Evolutionary conservation across 1,140 invertebrate genomes (phyloP), one percentile per base, ranked within the genome.

Genomic region (Sycophila sp.): DNA sequence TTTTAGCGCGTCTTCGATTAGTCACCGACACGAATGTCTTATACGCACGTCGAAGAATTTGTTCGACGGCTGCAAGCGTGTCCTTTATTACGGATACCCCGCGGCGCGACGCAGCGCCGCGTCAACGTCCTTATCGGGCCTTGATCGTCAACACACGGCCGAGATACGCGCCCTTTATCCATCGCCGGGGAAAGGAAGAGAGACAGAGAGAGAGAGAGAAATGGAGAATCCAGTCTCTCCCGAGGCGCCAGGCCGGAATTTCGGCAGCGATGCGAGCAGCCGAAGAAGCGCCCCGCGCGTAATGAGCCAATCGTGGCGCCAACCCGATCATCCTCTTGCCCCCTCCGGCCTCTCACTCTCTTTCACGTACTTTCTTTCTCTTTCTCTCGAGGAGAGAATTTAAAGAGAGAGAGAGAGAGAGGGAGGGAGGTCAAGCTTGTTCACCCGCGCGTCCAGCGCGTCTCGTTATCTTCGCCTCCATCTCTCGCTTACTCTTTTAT

Each of bases 381-480:
- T n/a, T n/a, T n/a, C n/a, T n/a, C n/a, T n/a, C n/a, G n/a, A n/a
- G n/a, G n/a, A n/a, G n/a, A n/a, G n/a, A n/a, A n/a, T n/a, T n/a
- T n/a, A n/a, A n/a, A n/a, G n/a, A n/a, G n/a, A n/a, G n/a, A n/a
- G n/a, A n/a, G n/a, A n/a, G n/a, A n/a, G n/a, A n/a, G n/a, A n/a
- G n/a, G n/a, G n/a, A n/a, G n/a, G n/a, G n/a, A n/a, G n/a, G n/a
- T n/a, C n/a, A n/a, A n/a, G n/a, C n/a, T n/a, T n/a, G n/a, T n/a
- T n/a, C n/a, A n/a, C n/a, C 67, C 36, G 38, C 51, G 69, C 56
- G 19, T 47, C 42, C n/a, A n/a, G n/a, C 36, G 69, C 71, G 64
- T 77, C 74, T 68, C 42, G 66, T 68, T 68, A 68, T 68, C 66
- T 59, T n/a, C n/a, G 26, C 53, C 49, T 74, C 74, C 73, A 47